Conservation (phyloP, 2,113 vertebrate genomes). For the Ovibos moschatus region DNA sequence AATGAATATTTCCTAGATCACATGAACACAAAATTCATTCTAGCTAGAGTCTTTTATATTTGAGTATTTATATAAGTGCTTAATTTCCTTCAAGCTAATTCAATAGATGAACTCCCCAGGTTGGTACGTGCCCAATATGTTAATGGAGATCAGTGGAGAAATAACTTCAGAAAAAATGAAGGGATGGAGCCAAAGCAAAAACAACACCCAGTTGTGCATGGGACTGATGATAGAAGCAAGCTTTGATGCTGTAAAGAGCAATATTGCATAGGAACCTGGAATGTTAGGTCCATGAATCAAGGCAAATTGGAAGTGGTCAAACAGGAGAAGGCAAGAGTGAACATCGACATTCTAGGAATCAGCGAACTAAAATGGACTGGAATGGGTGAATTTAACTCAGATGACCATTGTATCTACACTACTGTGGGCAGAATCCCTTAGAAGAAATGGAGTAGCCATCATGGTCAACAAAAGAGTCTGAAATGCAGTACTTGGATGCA, state of each 20-base stretch:
- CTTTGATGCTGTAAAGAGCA: background rate
- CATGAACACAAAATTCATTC: background rate
- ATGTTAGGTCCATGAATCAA: background rate
- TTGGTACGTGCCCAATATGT: background rate
- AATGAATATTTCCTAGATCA: background rate
- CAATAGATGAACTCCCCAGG: background rate
- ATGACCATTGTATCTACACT: background rate
- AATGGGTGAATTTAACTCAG: background rate
- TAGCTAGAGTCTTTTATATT: background rate
- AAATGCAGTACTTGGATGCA: background rate
- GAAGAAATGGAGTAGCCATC: background rate
- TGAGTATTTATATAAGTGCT: background rate
- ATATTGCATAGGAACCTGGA: background rate
- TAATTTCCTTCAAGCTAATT: background rate
- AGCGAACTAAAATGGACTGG: rapidly evolving
- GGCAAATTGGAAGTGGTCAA: background rate
- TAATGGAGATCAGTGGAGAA: background rate
- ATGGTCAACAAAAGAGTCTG: background rate
- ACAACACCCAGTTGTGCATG: background rate
- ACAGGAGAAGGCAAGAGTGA: background rate
- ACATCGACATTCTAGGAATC: background rate
- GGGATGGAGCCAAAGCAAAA: background rate
- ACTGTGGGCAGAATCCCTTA: background rate
- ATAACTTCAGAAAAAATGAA: background rate
- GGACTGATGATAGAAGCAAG: background rate